These are phyloP conservation scores for Nothoprocta perdicaria DNA, from an alignment of 2,113 vertebrate species.

Conservation along the genomic window DNA sequence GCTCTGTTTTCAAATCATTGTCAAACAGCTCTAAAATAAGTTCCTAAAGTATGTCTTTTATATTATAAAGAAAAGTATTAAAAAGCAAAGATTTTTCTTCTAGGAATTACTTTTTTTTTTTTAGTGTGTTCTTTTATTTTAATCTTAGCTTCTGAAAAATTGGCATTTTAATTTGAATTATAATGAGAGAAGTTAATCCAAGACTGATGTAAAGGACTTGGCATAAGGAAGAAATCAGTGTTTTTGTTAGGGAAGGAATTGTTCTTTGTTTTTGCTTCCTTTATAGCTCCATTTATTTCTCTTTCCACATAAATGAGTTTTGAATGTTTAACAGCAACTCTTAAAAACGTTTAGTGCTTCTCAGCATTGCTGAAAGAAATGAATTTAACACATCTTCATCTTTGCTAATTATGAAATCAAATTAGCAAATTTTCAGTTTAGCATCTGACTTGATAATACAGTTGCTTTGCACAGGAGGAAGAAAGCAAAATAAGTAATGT, in stretches of 20 bases:
- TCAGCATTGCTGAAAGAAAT: constrained; percentile 34
- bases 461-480: not conserved
- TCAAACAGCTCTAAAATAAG: not conserved
- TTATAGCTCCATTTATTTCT: not conserved
- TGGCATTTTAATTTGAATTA: not conserved
- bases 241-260: not conserved
- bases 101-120: not conserved
- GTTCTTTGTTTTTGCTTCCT: not conserved
- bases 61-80: not conserved
- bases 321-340: not conserved
- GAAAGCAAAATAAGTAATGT: not conserved
- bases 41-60: not conserved
- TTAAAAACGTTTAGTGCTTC: not conserved
- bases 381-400: not conserved
- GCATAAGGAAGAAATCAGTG: not conserved
- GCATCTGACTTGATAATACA: constrained; percentile 8
- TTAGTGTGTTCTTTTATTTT: not conserved
- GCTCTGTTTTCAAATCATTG: not conserved
- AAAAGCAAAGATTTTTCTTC: not conserved
- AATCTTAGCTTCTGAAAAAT: not conserved
- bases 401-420: constrained; percentile 22
- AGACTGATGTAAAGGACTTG: not conserved
- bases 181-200: not conserved
- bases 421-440: constrained; percentile 11
- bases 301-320: not conserved